Evolutionary conservation across 2,113 vertebrate genomes (phyloP), one percentile per base, ranked within the genome.

Genomic region (Ariopsis seemanni): DNA sequence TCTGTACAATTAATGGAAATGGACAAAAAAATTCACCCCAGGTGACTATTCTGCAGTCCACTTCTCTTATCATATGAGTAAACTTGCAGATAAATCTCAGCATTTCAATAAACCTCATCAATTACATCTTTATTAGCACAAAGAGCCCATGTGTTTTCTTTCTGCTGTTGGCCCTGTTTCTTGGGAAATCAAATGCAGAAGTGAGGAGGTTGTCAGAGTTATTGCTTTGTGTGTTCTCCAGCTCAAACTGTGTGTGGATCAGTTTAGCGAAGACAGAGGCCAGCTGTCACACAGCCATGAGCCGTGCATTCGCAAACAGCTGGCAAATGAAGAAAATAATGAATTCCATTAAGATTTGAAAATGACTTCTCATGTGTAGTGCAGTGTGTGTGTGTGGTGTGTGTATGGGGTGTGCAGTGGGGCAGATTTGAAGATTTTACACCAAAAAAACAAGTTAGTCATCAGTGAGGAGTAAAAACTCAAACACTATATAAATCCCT

Each of bases 321-420:
- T 74, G 65, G 50, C 17, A 83, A 86, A 77, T 62, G 74, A 72
- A 30, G 63, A 86, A 75, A 53, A 89, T 82, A 85, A 87, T 89
- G 79, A 89, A 83, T 87, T 88, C 90, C 75, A 86, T 87, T 85
- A 89, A 87, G 84, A 83, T 60, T 84, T 67, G 30, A 79, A 88
- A 86, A 89, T 86, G 50, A 75, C 22, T 78, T 87, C 77, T 85
- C 4, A 10, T 82, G 77, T 80, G 7, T 30, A 30, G 77, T 57
- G 6, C 57, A 22, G 27, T 34, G 12, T 71, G 27, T 69, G 48
- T 50, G 12, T 74, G 27, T 48, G 34, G n/a, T n/a, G n/a, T 74
- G 2, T 74, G 34, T 74, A 34, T 22, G 71, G 42, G 50, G 75
- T 25, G 82, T 62, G 77, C 67, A 83, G 22, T 82, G 83, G 55